These are phyloP conservation scores for Noctua janthe DNA, from an alignment of 2,888 invertebrate genomes.

Conservation along the genomic window DNA sequence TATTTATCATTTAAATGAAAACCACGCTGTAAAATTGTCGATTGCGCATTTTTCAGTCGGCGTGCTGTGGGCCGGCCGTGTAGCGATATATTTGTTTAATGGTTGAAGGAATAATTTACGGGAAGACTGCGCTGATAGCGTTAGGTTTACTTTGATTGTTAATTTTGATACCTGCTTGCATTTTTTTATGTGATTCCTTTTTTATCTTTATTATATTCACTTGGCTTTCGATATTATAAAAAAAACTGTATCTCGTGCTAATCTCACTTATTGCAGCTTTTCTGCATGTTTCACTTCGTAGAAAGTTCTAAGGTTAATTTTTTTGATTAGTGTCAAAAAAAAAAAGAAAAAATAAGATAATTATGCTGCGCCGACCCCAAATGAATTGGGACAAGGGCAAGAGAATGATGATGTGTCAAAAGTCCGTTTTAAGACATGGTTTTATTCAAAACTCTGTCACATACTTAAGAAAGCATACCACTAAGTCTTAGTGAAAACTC, in stretches of 20 bases:
- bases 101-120: constrained; percentile 73
- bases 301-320: too few relatives aligned
- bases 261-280: not conserved
- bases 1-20: constrained; percentile 62
- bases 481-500: too few relatives aligned
- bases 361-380: too few relatives aligned
- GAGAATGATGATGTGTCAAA: not conserved
- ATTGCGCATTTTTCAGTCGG: constrained; percentile 63
- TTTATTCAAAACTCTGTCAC: too few relatives aligned
- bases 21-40: constrained; percentile 54
- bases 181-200: not conserved
- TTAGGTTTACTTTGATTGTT: constrained; percentile 51
- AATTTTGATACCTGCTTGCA: constrained; percentile 55
- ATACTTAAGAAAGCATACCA: too few relatives aligned
- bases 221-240: not conserved
- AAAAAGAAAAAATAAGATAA: too few relatives aligned
- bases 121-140: constrained; percentile 64
- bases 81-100: constrained; percentile 74
- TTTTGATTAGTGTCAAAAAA: too few relatives aligned
- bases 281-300: not conserved
- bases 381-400: too few relatives aligned
- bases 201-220: not conserved
- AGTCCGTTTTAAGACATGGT: not conserved
- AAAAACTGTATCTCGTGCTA: not conserved
- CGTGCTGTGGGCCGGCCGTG: constrained; percentile 63